These are phyloP conservation scores for Metellina segmentata DNA, from an alignment of 2,888 invertebrate genomes.

Conservation along the genomic window DNA sequence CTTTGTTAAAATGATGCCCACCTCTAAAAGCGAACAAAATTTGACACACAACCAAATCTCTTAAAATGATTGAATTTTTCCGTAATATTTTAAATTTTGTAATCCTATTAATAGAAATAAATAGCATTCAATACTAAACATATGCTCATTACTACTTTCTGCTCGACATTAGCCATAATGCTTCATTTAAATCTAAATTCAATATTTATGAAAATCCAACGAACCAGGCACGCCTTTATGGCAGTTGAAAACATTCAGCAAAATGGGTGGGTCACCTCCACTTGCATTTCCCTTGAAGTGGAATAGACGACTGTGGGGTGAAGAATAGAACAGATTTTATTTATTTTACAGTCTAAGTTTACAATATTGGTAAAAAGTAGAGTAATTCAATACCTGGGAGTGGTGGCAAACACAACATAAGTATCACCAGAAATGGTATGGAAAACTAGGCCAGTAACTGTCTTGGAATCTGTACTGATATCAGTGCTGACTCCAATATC, in stretches of 20 bases:
- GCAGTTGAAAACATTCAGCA: conserved; percentile 88
- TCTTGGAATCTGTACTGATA: conserved; percentile 80
- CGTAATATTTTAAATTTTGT: too few species aligned
- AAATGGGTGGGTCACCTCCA: conserved; percentile 89
- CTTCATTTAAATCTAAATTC: conserved; percentile 2
- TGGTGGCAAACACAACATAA: conserved; percentile 91
- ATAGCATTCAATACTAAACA: too few species aligned
- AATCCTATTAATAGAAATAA: too few species aligned
- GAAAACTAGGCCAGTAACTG: conserved; percentile 93
- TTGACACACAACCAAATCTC: too few species aligned
- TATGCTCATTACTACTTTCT: too few species aligned
- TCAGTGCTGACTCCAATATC: conserved; percentile 89
- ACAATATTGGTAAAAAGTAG: neutral
- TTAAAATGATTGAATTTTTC: too few species aligned
- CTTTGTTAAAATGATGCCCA: too few species aligned
- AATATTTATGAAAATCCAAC: conserved; percentile 14
- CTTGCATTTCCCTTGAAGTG: conserved; percentile 90
- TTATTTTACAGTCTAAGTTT: neutral
- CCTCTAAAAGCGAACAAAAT: too few species aligned
- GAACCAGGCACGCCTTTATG: conserved; percentile 84
- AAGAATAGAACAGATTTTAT: neutral
- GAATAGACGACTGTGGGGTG: conserved; percentile 86
- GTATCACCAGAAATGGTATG: conserved; percentile 87
- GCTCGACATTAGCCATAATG: too few species aligned
- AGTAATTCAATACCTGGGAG: conserved; percentile 83